Base-by-base conservation (phyloP, 2,797 vertebrate species). In the Acomys russatus region DNA sequence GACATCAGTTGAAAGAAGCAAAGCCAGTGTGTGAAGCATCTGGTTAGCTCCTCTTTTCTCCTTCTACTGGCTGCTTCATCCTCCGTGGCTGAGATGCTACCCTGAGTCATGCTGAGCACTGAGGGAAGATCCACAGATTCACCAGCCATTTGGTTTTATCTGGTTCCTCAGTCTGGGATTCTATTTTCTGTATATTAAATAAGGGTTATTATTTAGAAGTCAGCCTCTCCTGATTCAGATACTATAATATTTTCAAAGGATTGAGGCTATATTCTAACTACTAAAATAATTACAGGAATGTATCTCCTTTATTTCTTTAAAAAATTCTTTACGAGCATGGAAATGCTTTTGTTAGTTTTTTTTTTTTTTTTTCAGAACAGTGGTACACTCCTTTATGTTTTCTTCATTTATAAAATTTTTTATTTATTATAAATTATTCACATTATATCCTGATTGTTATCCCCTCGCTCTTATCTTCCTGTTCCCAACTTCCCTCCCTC, bases 1-100 rank as follows among this genome's bases (percentile, higher is more conserved):
- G 90, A 92, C 38, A 78, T 88, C 88, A 28, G n/a, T 73, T 85
- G 70, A 49, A 77, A 28, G 93, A 96, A 96, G 94, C 49, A 92
- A 96, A 82, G 92, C 56, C 70, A 91, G 56, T 10, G 51, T 83
- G 56, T 61, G 84, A 54, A 78, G 12, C 23, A 66, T 85, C 59
- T 68, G 90, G 38, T 77, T 15, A 18, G n/a, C 35, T 82, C 66
- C 44, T 95, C 73, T n/a, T 90, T 91, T 38, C n/a, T 82, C 63
- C 3, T 66, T 87, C 66, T 30, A 6, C n/a, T 6, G 71, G 10
- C 14, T 56, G 15, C 64, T 11, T 7, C 30, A 59, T 17, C 71
- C 7, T 2, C 20, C 17, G 9, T 61, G 12, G 18, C 30, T 51
- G 10, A 0, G 1, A 30, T 22, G 18, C 12, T n/a, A 38, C 78